Conservation (phyloP, 2,797 vertebrate genomes). For the Huso huso region DNA sequence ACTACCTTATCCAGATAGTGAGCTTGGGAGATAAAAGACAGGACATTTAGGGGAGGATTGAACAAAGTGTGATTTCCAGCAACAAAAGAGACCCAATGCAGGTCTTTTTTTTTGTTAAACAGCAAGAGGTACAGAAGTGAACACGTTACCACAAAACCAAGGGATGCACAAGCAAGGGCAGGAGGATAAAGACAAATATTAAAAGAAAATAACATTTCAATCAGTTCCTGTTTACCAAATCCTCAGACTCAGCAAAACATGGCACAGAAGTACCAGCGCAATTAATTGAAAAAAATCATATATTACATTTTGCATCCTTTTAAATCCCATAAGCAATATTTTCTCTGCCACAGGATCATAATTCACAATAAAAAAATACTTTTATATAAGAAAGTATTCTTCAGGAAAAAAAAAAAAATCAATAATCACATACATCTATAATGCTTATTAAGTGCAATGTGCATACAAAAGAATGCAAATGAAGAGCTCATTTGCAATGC, state of each 20-base stretch:
- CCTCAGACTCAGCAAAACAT: slow-evolving; percentile 28
- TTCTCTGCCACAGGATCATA: not conserved
- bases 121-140: slow-evolving; percentile 1
- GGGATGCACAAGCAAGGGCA: slow-evolving; percentile 4
- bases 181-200: slow-evolving; percentile 40
- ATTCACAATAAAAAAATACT: too few species aligned
- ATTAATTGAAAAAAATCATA: slow-evolving; percentile 29
- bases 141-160: too few species aligned
- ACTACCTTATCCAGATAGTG: slow-evolving; percentile 99
- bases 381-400: too few species aligned
- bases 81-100: slow-evolving; percentile 2
- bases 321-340: slow-evolving; percentile 33
- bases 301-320: slow-evolving; percentile 29
- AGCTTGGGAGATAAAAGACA: slow-evolving; percentile 99
- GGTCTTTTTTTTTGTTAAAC: not conserved
- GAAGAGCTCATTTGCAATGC: too few species aligned
- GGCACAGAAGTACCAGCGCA: not conserved
- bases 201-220: slow-evolving; percentile 37
- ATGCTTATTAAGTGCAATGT: too few species aligned
- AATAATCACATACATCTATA: too few species aligned
- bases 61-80: slow-evolving; percentile 61
- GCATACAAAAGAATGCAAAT: too few species aligned
- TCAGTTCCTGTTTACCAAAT: slow-evolving; percentile 39
- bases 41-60: slow-evolving; percentile 90
- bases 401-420: too few species aligned